A percentile compares a stretch with the other conserved stretches of the same genome.
Evolutionary conservation across 2,113 vertebrate genomes (phyloP).

Genomic region (Apodemus speciosus): DNA sequence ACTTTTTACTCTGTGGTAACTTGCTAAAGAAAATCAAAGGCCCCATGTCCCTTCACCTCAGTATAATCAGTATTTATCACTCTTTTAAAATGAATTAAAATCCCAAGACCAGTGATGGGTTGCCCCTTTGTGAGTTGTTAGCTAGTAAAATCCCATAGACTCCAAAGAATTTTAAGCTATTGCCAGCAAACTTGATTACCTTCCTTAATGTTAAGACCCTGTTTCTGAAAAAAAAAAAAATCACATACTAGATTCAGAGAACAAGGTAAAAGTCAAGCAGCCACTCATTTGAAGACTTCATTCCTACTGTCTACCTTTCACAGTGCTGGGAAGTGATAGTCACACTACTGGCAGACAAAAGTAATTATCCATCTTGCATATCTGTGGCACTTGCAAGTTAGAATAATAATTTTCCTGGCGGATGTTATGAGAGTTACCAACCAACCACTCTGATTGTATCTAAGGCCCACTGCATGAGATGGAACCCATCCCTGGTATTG

Average conservation of each 20-base stretch:
- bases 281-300: background rate
- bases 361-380: background rate
- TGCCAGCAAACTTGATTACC: background rate
- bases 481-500: background rate
- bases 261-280: background rate
- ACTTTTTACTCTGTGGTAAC: background rate
- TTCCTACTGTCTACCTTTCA: background rate
- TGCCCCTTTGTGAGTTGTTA: background rate
- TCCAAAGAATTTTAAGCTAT: background rate
- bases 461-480: background rate
- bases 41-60: background rate
- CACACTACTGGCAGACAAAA: background rate
- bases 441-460: background rate
- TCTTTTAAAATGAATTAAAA: background rate
- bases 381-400: background rate
- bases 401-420: background rate
- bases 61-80: background rate
- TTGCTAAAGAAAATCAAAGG: background rate
- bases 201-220: background rate
- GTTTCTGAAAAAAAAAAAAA: background rate
- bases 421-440: background rate
- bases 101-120: background rate
- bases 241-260: background rate
- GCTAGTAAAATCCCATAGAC: background rate
- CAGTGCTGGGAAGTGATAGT: background rate